These are phyloP conservation scores for Eilema griseolum DNA, from an alignment of 2,888 invertebrate species.

Conservation along the genomic window DNA sequence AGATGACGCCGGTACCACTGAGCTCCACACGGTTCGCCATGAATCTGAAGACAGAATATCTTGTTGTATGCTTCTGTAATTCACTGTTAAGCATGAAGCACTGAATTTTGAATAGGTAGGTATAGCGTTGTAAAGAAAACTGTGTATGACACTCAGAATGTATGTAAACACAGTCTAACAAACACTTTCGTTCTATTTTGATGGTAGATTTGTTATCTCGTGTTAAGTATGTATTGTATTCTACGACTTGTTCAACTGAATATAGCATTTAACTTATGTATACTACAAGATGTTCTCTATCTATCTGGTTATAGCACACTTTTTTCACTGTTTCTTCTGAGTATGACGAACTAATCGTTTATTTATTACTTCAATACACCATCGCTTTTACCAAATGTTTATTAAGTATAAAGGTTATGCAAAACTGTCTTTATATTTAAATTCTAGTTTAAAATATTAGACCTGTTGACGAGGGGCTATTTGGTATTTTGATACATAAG, in stretches of 20 bases:
- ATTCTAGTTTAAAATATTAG: no score
- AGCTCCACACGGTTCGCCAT: constrained; percentile 78
- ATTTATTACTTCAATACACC: no score
- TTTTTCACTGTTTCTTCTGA: no score
- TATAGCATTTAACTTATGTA: background rate
- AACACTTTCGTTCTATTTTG: no score
- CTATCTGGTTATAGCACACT: no score
- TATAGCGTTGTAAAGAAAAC: no score
- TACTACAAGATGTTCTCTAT: background rate
- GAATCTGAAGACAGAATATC: constrained; percentile 75
- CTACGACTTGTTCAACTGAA: background rate
- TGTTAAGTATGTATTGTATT: background rate
- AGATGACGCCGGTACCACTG: constrained; percentile 76
- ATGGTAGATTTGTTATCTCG: background rate
- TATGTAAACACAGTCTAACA: no score
- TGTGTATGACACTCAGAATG: no score
- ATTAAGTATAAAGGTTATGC: background rate
- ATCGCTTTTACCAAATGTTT: background rate
- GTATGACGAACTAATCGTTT: no score
- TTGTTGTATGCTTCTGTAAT: constrained; percentile 50
- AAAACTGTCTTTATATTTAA: background rate
- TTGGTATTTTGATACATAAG: no score
- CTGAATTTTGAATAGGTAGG: background rate
- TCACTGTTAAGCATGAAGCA: constrained; percentile 16
- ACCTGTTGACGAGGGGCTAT: no score